These are phyloP conservation scores for Bombus picipes DNA, from an alignment of 1,140 invertebrate genomes.

Conservation along the genomic window DNA sequence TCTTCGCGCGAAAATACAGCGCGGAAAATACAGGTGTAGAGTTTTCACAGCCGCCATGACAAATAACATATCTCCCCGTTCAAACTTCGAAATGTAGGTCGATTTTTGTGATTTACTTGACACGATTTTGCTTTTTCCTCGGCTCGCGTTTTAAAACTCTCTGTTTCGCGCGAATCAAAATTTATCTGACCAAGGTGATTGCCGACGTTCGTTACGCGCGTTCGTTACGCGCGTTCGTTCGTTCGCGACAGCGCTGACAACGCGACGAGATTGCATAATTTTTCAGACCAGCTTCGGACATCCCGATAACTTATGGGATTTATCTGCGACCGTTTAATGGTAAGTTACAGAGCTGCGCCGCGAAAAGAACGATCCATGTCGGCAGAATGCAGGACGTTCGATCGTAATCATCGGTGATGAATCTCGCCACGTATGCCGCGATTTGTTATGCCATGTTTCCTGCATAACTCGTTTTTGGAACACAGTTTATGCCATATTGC, in stretches of 20 bases:
- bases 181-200: background rate
- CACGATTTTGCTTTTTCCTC: background rate
- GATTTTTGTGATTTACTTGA: constrained; percentile 4
- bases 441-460: constrained; percentile 3
- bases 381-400: background rate
- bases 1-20: background rate
- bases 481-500: too few species aligned
- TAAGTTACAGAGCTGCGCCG: background rate
- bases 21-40: background rate
- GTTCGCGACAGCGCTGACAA: background rate
- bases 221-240: background rate
- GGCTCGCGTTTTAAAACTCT: background rate
- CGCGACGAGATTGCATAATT: background rate
- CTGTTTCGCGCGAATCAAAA: background rate
- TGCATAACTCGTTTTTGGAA: background rate
- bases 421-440: background rate
- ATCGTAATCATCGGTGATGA: constrained; percentile 30
- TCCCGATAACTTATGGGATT: constrained; percentile 2
- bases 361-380: background rate
- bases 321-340: constrained; percentile 3
- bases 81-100: background rate
- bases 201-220: background rate
- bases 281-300: background rate
- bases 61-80: background rate
- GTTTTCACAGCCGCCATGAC: background rate